These are phyloP conservation scores for Keiferia lycopersicella DNA, from an alignment of 2,888 invertebrate genomes.

Conservation along the genomic window DNA sequence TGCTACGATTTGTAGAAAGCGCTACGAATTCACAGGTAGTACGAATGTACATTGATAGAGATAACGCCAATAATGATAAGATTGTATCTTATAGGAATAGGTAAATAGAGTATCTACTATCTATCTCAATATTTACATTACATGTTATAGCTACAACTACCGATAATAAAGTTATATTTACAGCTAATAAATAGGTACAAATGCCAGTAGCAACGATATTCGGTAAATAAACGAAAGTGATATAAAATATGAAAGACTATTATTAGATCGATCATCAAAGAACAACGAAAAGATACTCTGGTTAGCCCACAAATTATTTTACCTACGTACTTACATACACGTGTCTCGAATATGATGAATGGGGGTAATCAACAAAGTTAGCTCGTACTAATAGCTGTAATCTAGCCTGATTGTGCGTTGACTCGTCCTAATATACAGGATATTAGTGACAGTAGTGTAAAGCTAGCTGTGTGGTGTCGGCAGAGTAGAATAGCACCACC, in stretches of 20 bases:
- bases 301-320: too few species aligned
- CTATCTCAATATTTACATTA: neutral
- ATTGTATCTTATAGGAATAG: neutral
- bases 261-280: too few species aligned
- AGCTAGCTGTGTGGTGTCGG: too few species aligned
- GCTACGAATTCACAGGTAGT: neutral
- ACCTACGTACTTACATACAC: neutral
- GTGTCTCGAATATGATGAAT: conserved; percentile 1
- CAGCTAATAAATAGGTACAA: too few species aligned
- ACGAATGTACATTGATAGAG: neutral
- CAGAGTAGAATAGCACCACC: too few species aligned
- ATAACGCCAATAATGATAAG: neutral
- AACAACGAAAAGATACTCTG: too few species aligned
- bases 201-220: too few species aligned
- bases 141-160: too few species aligned
- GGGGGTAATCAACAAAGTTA: conserved; percentile 3
- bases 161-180: too few species aligned
- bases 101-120: neutral
- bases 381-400: neutral
- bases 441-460: too few species aligned
- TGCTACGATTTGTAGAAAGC: neutral
- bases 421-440: neutral
- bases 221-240: too few species aligned
- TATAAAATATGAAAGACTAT: too few species aligned
- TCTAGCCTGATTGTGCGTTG: conserved; percentile 2